A percentile compares a stretch with the other conserved stretches of the same genome.
Evolutionary conservation across 2,888 invertebrate genomes (phyloP).

Genomic region (Halictus quadricinctus): DNA sequence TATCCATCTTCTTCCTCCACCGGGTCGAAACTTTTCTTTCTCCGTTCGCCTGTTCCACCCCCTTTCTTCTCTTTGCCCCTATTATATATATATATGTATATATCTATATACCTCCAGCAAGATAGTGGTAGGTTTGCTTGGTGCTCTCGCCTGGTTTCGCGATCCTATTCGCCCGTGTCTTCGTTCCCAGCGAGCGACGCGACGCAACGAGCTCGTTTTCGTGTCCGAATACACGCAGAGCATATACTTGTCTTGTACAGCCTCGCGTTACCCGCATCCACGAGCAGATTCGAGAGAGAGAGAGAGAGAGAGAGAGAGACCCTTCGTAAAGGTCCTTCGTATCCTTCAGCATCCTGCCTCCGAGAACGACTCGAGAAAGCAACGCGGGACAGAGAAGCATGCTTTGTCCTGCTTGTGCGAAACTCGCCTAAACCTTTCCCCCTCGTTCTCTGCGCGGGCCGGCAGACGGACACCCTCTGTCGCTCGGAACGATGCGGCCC

Average conservation of each 20-base stretch:
- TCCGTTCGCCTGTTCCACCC: conserved; percentile 4
- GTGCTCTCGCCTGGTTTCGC: conserved; percentile 25
- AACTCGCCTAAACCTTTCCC: neutral
- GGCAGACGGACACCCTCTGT: neutral
- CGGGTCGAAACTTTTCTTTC: conserved; percentile 54
- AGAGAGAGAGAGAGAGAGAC: neutral
- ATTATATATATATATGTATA: neutral
- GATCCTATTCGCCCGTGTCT: conserved; percentile 30
- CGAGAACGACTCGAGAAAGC: conserved; percentile 6
- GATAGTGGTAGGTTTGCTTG: conserved; percentile 2
- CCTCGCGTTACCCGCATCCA: neutral
- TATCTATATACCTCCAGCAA: neutral
- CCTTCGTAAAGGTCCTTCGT: neutral
- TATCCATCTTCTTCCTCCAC: conserved; percentile 55
- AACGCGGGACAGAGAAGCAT: neutral
- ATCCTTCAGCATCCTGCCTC: neutral
- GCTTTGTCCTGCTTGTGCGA: neutral
- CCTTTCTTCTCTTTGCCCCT: neutral
- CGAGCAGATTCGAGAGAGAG: conserved; percentile 2
- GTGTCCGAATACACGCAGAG: neutral
- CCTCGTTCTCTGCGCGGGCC: neutral
- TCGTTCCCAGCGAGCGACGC: conserved; percentile 22
- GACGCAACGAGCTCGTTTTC: conserved; percentile 5
- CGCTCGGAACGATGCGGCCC: neutral
- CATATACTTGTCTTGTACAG: neutral